phyloP scores from a whole-genome alignment of 1,140 invertebrate species.

The Platyura marginata region DNA sequence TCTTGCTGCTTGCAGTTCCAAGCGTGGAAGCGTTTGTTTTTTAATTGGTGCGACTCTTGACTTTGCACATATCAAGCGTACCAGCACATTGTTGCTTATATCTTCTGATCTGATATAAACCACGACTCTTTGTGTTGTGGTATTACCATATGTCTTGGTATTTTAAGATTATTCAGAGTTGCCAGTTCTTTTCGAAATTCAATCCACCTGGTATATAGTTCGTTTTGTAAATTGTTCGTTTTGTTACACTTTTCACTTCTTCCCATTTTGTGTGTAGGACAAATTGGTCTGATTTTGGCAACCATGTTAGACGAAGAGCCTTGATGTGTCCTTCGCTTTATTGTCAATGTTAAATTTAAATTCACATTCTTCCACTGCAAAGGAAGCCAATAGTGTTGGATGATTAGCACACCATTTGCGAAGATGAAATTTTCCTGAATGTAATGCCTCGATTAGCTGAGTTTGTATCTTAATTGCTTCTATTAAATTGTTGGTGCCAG shows the following conservation, averaged over 20 bases:
- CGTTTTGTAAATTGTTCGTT: constrained; percentile 7
- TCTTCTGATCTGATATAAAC: constrained; percentile 8
- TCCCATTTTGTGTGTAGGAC: no score
- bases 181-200: not conserved
- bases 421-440: constrained; percentile 17
- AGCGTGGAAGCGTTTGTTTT: no score
- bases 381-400: constrained; percentile 8
- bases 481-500: constrained; percentile 8
- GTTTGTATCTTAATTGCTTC: constrained; percentile 7
- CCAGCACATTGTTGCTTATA: no score
- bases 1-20: no score
- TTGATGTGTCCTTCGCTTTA: not conserved
- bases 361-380: constrained; percentile 2
- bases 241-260: constrained; percentile 6
- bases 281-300: constrained; percentile 8
- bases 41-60: no score
- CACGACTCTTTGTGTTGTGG: constrained; percentile 2
- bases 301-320: constrained; percentile 16
- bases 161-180: not conserved
- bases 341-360: not conserved
- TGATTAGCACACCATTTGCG: no score
- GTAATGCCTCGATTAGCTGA: no score
- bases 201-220: not conserved
- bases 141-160: not conserved
- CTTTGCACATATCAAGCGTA: no score